Evolutionary conservation across 1,140 invertebrate species (phyloP), one percentile per base, ranked within the genome.

Genomic region (Yoshiicerus persimilis): DNA sequence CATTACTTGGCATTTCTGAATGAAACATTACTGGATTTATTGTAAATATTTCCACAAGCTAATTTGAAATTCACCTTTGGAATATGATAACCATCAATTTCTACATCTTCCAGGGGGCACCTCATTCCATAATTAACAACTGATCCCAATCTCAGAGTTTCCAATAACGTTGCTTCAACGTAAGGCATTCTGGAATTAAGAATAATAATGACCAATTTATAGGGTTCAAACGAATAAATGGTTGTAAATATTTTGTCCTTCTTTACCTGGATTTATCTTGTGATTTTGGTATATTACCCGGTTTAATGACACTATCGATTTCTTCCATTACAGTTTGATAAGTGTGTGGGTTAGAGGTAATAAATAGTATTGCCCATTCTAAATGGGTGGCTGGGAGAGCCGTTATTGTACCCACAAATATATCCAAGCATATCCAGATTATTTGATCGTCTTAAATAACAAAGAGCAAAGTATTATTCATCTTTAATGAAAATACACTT

Each of bases 121-220:
- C 83, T 41, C 83, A 85, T 85, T 38, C 34, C 83, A 25, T 85
- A 85, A 13, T 41, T 47, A 11, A 85, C 83, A 13, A 85, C 83
- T 25, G 23, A 47, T 10, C 83, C 83, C 83, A 85, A 47, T 85
- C 83, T 38, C 10, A 85, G 34, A 5, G 38, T 85, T 85, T 85
- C 83, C 83, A 85, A 39, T 13, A 41, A 27, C 34, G 27, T 27
- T 30, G 34, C 27, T 32, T 85, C 34, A 13, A 32, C n/a, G 47
- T 85, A 85, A 23, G 83, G 83, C 83, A 85, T 85, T n/a, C 83
- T 85, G 27, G 13, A 8, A n/a, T n/a, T n/a, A n/a, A n/a, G n/a
- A n/a, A n/a, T n/a, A n/a, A n/a, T n/a, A n/a, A n/a, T n/a, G n/a
- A n/a, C n/a, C n/a, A n/a, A n/a, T n/a, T n/a, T n/a, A n/a, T n/a